Evolutionary conservation across 2,797 vertebrate genomes (phyloP).

Genomic region (Apogon hyalosoma): DNA sequence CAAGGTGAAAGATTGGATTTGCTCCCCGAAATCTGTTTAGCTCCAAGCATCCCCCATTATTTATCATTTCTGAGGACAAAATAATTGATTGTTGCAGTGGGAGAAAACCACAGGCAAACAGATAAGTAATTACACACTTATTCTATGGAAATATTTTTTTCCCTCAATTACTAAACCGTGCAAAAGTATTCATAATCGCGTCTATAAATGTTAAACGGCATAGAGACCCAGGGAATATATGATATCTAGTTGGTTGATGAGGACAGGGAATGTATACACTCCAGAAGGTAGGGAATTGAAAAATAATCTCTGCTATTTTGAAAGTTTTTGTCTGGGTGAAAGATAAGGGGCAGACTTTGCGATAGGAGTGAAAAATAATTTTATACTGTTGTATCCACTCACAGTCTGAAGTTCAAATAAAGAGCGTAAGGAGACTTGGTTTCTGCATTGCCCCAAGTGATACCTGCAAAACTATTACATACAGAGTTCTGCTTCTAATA

Average conservation of each 20-base stretch:
- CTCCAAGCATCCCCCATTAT: conserved; percentile 70
- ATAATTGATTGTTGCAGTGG: conserved; percentile 76
- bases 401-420: conserved; percentile 43
- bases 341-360: conserved; percentile 67
- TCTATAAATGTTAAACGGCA: conserved; percentile 59
- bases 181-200: conserved; percentile 62
- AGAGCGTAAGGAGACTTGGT: conserved; percentile 44
- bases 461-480: conserved; percentile 54
- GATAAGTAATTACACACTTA: conserved; percentile 75
- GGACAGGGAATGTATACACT: conserved; percentile 50
- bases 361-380: conserved; percentile 49
- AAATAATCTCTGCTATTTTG: conserved; percentile 74
- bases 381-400: conserved; percentile 30
- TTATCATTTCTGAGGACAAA: conserved; percentile 74
- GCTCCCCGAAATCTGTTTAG: conserved; percentile 71
- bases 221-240: conserved; percentile 58
- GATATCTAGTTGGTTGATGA: conserved; percentile 69
- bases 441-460: conserved; percentile 43
- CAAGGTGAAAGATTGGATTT: conserved; percentile 73
- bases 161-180: conserved; percentile 50
- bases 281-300: conserved; percentile 74
- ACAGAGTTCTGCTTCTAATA: conserved; percentile 27
- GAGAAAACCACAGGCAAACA: conserved; percentile 72
- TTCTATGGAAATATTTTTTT: conserved; percentile 66
- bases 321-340: conserved; percentile 62